Conservation (phyloP, 2,888 invertebrate species). For the Mimumesa dahlbomi region DNA sequence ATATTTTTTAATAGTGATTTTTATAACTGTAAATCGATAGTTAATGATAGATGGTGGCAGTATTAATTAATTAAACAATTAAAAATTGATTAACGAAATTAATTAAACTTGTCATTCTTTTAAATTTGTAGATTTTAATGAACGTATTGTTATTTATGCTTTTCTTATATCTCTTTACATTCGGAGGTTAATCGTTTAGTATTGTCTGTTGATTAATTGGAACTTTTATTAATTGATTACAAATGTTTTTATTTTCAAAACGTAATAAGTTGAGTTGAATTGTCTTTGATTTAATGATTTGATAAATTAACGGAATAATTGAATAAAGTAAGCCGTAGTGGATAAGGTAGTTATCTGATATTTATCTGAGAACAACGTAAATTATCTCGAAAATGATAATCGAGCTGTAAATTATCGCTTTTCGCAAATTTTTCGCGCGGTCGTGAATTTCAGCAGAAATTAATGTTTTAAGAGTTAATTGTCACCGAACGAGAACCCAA, state of each 20-base stretch:
- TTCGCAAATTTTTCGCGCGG: conserved; percentile 11
- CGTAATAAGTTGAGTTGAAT: not conserved
- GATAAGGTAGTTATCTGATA: conserved; percentile 42
- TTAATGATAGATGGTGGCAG: conserved; percentile 37
- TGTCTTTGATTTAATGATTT: conserved; percentile 8
- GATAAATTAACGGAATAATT: conserved; percentile 15
- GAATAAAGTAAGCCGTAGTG: conserved; percentile 20
- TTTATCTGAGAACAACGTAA: conserved; percentile 40
- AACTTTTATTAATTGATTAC: too few species aligned
- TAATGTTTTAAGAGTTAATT: too few species aligned
- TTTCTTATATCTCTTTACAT: too few species aligned
- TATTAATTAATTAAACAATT: too few species aligned
- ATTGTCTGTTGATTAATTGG: too few species aligned
- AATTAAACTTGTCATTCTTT: too few species aligned
- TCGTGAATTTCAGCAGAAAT: too few species aligned
- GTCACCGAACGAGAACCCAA: too few species aligned
- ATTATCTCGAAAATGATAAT: conserved; percentile 23
- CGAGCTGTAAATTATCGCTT: conserved; percentile 48
- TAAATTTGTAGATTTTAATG: not conserved
- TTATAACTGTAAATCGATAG: conserved; percentile 46
- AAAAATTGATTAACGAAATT: too few species aligned
- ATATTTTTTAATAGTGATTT: conserved; percentile 54
- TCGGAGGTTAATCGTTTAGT: too few species aligned
- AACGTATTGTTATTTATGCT: too few species aligned
- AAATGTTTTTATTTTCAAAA: too few species aligned